Base-by-base conservation (phyloP, 2,113 vertebrate species). In the Hipposideros armiger region DNA sequence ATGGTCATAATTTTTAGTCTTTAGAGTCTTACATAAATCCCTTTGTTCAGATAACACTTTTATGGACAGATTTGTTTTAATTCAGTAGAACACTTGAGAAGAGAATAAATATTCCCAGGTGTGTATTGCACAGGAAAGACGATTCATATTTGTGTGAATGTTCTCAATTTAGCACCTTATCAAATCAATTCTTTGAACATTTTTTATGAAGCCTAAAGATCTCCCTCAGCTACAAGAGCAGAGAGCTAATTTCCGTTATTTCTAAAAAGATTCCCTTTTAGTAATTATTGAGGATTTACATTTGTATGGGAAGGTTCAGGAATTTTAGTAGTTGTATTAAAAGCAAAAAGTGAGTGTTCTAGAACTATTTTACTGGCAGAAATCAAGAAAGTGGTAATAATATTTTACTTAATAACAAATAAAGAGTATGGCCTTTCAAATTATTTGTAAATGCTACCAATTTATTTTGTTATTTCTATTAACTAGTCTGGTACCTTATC, bases 21-120 rank as follows among this genome's bases (percentile, higher is more conserved):
- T 86, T 58, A 90, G 40, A 70, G 6, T 58, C 50, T 82, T 91
- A 42, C 0, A 16, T 69, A 89, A 94, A 82, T 86, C 9, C 40
- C 50, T 86, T 82, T 94, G 32, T 86, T 95, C 60, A 86, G 40
- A 14, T 76, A 94, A 77, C 28, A 58, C 69, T 81, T 87, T 69
- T 22, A n/a, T 89, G 26, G n/a, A 56, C 19, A 94, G 67, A 76
- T 76, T 91, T 52, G 28, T 83, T 96, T 89, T 82, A 91, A 95
- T 14, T 76, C 17, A 80, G 5, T 80, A 80, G 28, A 87, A 74
- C 15, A 93, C 20, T 93, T 95, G 82, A 70, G 32, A 91, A 66
- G 40, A 76, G 40, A 77, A 56, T 88, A 52, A 47, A n/a, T 76
- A 76, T 69, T 94, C 30, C 84, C 0, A 81, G 42, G 50, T 80